Evolutionary conservation across 2,888 invertebrate genomes (phyloP).

Genomic region (Asteroscopus sphinx): DNA sequence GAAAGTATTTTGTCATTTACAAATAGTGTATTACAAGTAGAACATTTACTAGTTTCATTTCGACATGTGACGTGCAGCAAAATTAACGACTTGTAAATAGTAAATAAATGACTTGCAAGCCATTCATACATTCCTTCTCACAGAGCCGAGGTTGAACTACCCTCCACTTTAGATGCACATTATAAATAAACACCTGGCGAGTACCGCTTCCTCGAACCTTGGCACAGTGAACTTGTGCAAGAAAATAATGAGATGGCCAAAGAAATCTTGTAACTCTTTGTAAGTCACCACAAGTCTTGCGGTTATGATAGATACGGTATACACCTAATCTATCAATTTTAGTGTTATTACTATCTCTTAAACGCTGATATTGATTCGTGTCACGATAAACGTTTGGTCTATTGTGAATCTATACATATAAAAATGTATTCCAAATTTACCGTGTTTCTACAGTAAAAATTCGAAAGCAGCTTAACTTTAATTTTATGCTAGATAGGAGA

Average conservation of each 20-base stretch:
- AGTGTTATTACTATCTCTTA: too few species aligned
- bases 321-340: background rate
- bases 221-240: constrained; percentile 54
- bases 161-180: constrained; percentile 27
- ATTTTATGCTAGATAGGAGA: too few species aligned
- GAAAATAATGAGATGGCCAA: constrained; percentile 29
- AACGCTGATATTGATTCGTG: too few species aligned
- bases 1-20: constrained; percentile 27
- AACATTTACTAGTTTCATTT: constrained; percentile 11
- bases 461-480: too few species aligned
- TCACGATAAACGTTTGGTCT: too few species aligned
- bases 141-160: constrained; percentile 37
- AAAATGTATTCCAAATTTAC: too few species aligned
- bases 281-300: constrained; percentile 6
- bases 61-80: constrained; percentile 6
- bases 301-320: background rate
- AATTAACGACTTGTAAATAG: constrained; percentile 7
- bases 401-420: too few species aligned
- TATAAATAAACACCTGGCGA: constrained; percentile 54
- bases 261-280: constrained; percentile 24
- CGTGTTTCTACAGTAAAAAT: too few species aligned
- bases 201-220: constrained; percentile 51
- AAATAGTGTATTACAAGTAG: constrained; percentile 17
- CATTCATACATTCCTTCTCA: constrained; percentile 21
- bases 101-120: constrained; percentile 12